phyloP scores from a whole-genome alignment of 2,797 vertebrate species.

The Molothrus ater region DNA sequence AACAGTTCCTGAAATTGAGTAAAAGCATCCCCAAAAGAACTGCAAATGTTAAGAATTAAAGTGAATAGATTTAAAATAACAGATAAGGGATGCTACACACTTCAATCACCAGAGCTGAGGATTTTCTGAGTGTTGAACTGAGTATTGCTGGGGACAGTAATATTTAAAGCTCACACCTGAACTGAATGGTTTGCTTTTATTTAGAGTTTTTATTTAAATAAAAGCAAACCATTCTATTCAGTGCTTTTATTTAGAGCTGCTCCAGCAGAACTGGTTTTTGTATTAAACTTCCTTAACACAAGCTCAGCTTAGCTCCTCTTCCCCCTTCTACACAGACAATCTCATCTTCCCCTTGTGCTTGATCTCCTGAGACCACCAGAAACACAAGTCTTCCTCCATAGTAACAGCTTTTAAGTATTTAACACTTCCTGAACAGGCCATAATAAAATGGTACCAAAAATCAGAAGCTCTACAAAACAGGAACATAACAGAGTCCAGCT shows the following conservation, averaged over 20 bases:
- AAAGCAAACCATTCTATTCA: no score
- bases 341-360: neutral
- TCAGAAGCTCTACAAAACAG: neutral
- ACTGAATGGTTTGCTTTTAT: neutral
- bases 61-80: neutral
- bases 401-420: neutral
- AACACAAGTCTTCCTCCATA: neutral
- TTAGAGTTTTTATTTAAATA: neutral
- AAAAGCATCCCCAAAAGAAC: neutral
- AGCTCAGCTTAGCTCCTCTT: neutral
- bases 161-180: neutral
- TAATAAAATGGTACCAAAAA: neutral
- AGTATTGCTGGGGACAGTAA: neutral
- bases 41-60: neutral
- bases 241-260: neutral
- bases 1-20: neutral
- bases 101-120: neutral
- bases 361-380: neutral
- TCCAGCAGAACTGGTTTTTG: neutral
- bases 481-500: neutral
- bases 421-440: neutral
- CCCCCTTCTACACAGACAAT: neutral
- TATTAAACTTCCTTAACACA: neutral
- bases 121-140: neutral
- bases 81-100: neutral